Conservation (phyloP, 2,113 vertebrate genomes). For the Triplophysa dalaica region DNA sequence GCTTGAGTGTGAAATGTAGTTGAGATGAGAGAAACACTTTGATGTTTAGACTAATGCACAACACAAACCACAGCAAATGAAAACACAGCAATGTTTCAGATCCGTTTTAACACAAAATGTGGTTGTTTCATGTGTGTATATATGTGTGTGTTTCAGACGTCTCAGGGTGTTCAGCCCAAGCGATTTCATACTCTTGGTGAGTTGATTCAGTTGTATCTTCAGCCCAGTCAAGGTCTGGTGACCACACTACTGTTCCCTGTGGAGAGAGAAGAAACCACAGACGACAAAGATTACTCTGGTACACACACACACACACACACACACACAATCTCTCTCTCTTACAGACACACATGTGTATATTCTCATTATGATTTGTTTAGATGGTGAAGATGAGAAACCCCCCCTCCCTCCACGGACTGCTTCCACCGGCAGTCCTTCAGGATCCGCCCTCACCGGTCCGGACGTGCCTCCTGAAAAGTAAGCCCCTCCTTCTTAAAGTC, state of each 20-base stretch:
- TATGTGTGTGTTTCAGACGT: conserved; percentile 76
- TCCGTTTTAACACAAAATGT: too few relatives aligned
- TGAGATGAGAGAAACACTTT: too few relatives aligned
- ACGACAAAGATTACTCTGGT: conserved; percentile 93
- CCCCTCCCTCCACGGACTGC: conserved; percentile 87
- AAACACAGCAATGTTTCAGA: too few relatives aligned
- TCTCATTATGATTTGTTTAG: conserved; percentile 58
- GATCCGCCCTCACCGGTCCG: conserved; percentile 51
- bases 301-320: conserved; percentile 8
- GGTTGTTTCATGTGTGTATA: too few relatives aligned
- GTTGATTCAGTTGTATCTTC: conserved; percentile 87
- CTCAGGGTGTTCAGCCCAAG: conserved; percentile 91
- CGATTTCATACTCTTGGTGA: conserved; percentile 90
- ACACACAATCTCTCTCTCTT: neutral
- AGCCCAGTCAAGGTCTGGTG: conserved; percentile 95
- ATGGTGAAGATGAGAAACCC: conserved; percentile 94
- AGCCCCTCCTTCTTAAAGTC: neutral
- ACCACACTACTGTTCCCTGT: conserved; percentile 87
- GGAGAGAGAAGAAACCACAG: conserved; percentile 84
- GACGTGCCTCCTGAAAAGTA: conserved; percentile 83
- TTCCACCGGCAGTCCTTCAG: conserved; percentile 80
- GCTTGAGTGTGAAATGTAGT: too few relatives aligned
- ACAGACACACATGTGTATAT: neutral
- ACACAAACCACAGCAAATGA: too few relatives aligned
- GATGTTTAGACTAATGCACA: too few relatives aligned